Conservation (phyloP, 2,113 vertebrate species). For the Boulengeromyrus knoepffleri region DNA sequence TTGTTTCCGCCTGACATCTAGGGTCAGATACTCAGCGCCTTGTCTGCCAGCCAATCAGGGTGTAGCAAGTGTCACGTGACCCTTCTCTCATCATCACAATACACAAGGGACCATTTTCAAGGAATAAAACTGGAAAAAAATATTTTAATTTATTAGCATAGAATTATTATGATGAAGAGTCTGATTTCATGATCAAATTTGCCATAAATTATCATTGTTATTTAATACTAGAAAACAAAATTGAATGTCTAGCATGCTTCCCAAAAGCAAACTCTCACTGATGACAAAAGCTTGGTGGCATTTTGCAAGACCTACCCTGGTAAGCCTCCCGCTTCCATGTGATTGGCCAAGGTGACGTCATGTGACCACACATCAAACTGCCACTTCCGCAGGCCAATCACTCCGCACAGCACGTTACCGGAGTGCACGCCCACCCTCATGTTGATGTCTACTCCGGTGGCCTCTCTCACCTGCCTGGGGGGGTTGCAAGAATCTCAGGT, state of each 20-base stretch:
- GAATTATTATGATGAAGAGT: neutral
- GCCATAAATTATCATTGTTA: neutral
- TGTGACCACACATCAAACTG: constrained; percentile 99
- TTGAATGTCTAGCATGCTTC: neutral
- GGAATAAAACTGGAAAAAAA: neutral
- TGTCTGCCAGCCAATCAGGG: neutral
- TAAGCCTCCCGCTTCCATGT: constrained; percentile 93
- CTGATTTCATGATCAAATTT: neutral
- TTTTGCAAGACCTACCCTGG: constrained; percentile 71
- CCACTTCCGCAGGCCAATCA: constrained; percentile 95
- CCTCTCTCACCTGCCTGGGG: constrained; percentile 84
- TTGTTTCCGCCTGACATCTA: neutral
- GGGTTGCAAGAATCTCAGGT: neutral
- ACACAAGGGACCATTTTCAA: neutral
- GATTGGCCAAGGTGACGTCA: constrained; percentile 91
- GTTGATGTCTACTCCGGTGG: constrained; percentile 92
- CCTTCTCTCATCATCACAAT: neutral
- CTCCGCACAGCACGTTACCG: constrained; percentile 89
- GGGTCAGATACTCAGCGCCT: neutral
- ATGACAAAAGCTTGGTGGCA: neutral
- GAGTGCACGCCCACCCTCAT: constrained; percentile 97
- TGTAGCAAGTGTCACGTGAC: neutral
- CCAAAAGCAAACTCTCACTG: neutral
- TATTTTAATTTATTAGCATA: neutral
- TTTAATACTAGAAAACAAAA: neutral